Base-by-base conservation (phyloP, 1,140 invertebrate genomes). In the Ceratoteleas bidentatus region DNA sequence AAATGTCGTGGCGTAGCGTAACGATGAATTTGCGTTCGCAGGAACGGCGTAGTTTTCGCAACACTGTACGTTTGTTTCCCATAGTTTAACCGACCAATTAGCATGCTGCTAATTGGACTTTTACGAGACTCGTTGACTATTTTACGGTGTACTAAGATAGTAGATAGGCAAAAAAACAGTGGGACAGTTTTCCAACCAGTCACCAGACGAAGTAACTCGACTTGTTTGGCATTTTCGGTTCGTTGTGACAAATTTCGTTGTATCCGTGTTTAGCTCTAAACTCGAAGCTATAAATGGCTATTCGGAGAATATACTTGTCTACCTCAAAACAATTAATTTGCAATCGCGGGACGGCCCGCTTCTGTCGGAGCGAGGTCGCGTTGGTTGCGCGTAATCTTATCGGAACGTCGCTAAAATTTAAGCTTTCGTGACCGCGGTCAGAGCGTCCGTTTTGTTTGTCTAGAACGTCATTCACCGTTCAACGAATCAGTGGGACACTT, bases 251-350 rank as follows among this genome's bases (percentile, higher is more conserved):
- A 74, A 75, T 45, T 65, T 86, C 24, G 24, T 85, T 83, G 85
- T 87, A 58, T 86, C 86, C 87, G 81, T 83, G 79, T 88, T 90
- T 86, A 89, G 88, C 86, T 75, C 88, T 43, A 87, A 68, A 88
- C 81, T 88, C 80, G 78, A 88, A 86, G 86, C 88, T 90, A 85
- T 86, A 78, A 87, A 88, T 87, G 77, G 89, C 89, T 90, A 90
- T 89, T 87, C 87, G 87, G 89, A 91, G 87, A 90, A 91, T 91
- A 91, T 90, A 91, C 90, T 89, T 86, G 87, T 91, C 90, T 91
- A 91, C 90, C 90, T 91, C 90, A 91, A 87, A 89, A 88, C 56
- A 75, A 69, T 81, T 90, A 87, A 90, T 89, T 86, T 86, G 87
- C 86, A 89, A 90, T 87, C 79, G 83, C 68, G 76, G 84, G 32